Evolutionary conservation across 2,113 vertebrate species (phyloP).

Genomic region (Neolamprologus fasciatus): DNA sequence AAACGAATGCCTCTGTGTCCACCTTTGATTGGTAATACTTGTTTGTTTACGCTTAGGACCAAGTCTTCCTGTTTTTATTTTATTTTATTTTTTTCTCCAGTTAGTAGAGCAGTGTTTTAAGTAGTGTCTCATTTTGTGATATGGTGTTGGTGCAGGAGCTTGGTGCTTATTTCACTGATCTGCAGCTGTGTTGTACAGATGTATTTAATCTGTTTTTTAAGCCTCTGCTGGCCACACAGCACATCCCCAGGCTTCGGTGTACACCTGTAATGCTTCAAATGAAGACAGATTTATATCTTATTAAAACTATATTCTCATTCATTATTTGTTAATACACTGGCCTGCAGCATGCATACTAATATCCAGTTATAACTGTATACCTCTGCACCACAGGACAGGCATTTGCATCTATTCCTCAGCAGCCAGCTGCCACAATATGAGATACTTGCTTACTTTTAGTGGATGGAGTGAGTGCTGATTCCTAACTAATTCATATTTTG

Average conservation of each 20-base stretch:
- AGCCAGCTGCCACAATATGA: not conserved
- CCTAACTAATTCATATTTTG: not conserved
- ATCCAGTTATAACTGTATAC: not conserved
- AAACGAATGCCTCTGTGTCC: not conserved
- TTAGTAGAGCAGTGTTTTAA: not conserved
- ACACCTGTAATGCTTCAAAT: not conserved
- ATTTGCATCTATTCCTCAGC: not conserved
- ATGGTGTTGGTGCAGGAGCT: rapidly evolving
- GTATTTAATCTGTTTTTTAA: not conserved
- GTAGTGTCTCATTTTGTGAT: not conserved
- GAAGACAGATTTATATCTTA: not conserved
- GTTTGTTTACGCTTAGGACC: not conserved
- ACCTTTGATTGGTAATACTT: not conserved
- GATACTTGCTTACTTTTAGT: not conserved
- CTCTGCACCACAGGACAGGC: not conserved
- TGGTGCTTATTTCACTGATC: not conserved
- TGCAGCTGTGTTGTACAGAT: not conserved
- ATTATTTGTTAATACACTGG: not conserved
- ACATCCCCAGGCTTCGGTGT: not conserved
- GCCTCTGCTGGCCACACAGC: not conserved
- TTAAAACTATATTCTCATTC: not conserved
- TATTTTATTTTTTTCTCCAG: not conserved
- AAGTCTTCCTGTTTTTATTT: not conserved
- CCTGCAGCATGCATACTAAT: not conserved
- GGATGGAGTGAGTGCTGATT: not conserved